These are phyloP conservation scores for Empis stercorea DNA, from an alignment of 2,888 invertebrate species.

Conservation along the genomic window DNA sequence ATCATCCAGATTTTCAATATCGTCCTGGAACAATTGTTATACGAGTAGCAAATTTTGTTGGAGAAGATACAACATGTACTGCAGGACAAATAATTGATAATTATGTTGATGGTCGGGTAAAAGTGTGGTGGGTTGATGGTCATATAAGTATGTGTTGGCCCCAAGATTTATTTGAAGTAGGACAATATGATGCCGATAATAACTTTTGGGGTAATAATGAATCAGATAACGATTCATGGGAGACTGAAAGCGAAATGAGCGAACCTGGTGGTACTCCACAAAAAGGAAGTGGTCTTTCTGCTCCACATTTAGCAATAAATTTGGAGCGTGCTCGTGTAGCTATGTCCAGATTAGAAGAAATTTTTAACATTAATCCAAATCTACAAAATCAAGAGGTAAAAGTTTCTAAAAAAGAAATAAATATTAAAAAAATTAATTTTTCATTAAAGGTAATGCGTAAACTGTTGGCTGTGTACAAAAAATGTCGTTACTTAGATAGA, in stretches of 20 bases:
- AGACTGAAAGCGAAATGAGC: slow-evolving; percentile 57
- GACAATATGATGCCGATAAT: slow-evolving; percentile 64
- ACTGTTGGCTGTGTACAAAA: slow-evolving; percentile 68
- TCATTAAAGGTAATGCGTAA: slow-evolving; percentile 64
- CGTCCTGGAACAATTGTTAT: slow-evolving; percentile 86
- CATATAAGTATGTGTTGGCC: slow-evolving; percentile 83
- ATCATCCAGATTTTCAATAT: slow-evolving; percentile 89
- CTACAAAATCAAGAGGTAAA: slow-evolving; percentile 60
- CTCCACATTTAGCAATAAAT: slow-evolving; percentile 57
- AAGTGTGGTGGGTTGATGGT: slow-evolving; percentile 88
- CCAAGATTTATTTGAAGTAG: slow-evolving; percentile 73
- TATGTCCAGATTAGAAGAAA: slow-evolving; percentile 62
- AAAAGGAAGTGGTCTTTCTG: slow-evolving; percentile 37
- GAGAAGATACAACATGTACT: slow-evolving; percentile 56
- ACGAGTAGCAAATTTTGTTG: slow-evolving; percentile 65
- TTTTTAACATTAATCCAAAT: slow-evolving; percentile 63
- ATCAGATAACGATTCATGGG: slow-evolving; percentile 68
- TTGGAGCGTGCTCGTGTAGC: slow-evolving; percentile 64
- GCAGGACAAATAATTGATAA: slow-evolving; percentile 87
- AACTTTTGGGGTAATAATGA: slow-evolving; percentile 59
- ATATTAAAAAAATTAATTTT: slow-evolving; percentile 2
- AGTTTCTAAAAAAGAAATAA: slow-evolving; percentile 5
- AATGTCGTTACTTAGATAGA: slow-evolving; percentile 74
- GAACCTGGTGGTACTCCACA: slow-evolving; percentile 23
- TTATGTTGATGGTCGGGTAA: slow-evolving; percentile 70